These are phyloP conservation scores for Nixonia krombeini DNA, from an alignment of 1,140 invertebrate species.

Conservation along the genomic window DNA sequence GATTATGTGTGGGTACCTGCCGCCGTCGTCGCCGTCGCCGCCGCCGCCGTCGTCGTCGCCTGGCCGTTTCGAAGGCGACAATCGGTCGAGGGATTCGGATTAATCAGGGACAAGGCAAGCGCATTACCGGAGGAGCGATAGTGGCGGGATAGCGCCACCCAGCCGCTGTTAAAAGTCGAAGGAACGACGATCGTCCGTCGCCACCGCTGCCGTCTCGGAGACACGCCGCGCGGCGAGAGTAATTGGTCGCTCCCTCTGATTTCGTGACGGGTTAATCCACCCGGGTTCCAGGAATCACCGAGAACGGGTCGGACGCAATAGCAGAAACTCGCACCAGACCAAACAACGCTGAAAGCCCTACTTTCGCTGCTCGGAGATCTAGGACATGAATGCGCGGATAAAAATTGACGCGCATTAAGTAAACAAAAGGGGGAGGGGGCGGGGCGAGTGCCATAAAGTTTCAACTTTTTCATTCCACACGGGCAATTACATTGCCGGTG, in stretches of 20 bases:
- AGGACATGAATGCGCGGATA: no score
- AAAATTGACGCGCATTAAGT: no score
- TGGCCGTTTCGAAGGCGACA: slow-evolving; percentile 21
- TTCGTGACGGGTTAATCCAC: slow-evolving; percentile 69
- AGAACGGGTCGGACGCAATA: slow-evolving; percentile 15
- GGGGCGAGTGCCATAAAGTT: no score
- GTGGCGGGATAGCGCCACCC: slow-evolving; percentile 54
- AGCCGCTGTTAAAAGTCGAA: slow-evolving; percentile 60
- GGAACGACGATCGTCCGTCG: no score
- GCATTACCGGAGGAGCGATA: slow-evolving; percentile 60
- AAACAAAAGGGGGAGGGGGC: no score
- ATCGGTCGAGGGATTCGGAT: slow-evolving; percentile 54
- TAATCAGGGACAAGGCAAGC: slow-evolving; percentile 69
- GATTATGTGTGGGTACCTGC: slow-evolving; percentile 12
- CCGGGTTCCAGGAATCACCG: slow-evolving; percentile 59
- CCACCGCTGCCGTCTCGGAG: no score
- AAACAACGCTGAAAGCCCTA: no score
- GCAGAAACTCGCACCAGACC: no score
- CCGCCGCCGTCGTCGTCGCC: not conserved
- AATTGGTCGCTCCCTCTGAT: slow-evolving; percentile 57
- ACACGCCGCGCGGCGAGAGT: slow-evolving; percentile 36
- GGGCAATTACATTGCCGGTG: no score
- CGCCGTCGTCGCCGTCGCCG: no score
- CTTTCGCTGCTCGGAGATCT: no score
- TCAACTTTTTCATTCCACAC: no score